phyloP scores from a whole-genome alignment of 1,140 invertebrate species.

The Cherax quadricarinatus region DNA sequence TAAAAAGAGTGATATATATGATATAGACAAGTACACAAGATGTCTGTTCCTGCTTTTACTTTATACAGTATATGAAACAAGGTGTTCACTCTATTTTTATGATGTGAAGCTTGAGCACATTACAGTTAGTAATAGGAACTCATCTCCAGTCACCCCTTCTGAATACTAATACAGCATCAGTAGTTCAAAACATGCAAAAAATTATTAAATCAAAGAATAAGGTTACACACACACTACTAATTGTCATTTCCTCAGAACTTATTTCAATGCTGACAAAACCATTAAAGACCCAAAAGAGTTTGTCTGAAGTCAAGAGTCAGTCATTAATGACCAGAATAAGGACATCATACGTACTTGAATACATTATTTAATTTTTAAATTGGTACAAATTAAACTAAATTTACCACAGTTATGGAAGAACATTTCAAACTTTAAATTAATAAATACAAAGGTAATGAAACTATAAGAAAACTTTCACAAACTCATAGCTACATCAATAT shows the following conservation, averaged over 20 bases:
- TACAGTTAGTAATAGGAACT: background rate
- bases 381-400: conserved; percentile 1
- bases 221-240: background rate
- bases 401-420: conserved; percentile 18
- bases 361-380: background rate
- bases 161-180: background rate
- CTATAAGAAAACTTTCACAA: background rate
- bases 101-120: background rate
- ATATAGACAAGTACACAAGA: background rate
- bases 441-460: background rate
- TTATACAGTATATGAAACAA: conserved; percentile 6
- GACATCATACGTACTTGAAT: background rate
- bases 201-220: background rate
- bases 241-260: background rate
- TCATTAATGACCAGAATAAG: background rate
- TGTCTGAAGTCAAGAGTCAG: background rate
- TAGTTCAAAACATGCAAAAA: conserved; percentile 21
- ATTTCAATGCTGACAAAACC: background rate
- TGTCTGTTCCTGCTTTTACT: background rate
- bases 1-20: background rate
- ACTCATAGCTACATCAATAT: background rate
- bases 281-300: background rate
- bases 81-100: background rate
- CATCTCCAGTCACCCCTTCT: conserved; percentile 1
- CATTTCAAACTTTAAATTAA: background rate